Evolutionary conservation across 2,797 vertebrate species (phyloP).

Genomic region (Erethizon dorsatum): DNA sequence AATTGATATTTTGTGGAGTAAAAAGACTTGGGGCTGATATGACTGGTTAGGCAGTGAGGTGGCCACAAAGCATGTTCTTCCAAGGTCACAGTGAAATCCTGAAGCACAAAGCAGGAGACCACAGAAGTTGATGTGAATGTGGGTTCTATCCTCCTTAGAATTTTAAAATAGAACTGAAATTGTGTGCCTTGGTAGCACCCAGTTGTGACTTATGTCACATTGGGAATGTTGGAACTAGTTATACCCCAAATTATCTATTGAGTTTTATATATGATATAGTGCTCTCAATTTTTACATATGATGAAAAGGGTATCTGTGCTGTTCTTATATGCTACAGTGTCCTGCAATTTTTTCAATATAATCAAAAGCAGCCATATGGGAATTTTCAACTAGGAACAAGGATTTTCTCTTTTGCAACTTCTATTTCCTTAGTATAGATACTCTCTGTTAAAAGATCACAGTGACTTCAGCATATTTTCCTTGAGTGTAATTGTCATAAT

Average conservation of each 20-base stretch:
- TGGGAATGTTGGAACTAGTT: too few relatives aligned
- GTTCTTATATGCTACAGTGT: background rate
- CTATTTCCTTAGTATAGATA: background rate
- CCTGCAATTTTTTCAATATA: background rate
- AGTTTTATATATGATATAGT: background rate
- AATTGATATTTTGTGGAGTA: background rate
- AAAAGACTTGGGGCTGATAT: background rate
- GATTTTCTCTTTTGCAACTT: background rate
- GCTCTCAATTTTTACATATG: background rate
- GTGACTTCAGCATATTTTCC: background rate
- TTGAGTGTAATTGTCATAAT: background rate
- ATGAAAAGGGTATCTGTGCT: background rate
- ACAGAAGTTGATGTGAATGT: background rate
- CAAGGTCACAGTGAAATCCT: background rate
- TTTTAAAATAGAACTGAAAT: background rate
- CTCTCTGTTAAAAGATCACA: background rate
- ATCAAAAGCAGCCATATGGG: background rate
- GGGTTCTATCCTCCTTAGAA: background rate
- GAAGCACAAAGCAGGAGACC: background rate
- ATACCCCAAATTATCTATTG: background rate
- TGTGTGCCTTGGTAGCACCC: background rate
- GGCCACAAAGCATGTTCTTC: background rate
- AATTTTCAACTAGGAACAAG: background rate
- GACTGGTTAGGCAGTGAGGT: background rate
- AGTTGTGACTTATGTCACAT: background rate